A percentile compares a stretch with the other conserved stretches of the same genome.
Conservation (phyloP, 1,140 invertebrate genomes). For the Drosophila sechellia region DNA sequence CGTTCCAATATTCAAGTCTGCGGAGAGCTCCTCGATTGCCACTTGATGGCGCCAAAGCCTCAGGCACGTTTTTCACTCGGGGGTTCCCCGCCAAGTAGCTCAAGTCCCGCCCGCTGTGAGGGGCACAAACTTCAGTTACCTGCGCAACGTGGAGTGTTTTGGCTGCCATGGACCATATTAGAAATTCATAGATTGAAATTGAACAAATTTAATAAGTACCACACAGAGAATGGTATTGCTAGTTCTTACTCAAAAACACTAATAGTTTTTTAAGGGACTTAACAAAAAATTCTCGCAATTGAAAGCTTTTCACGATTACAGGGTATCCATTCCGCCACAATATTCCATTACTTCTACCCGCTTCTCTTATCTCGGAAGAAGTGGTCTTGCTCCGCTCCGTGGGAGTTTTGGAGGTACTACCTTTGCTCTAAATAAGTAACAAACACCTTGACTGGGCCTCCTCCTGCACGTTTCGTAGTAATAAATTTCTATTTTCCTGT, state of each 20-base stretch:
- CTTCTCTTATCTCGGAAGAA: conserved; percentile 13
- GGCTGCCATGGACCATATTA: background rate
- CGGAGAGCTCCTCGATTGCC: conserved; percentile 45
- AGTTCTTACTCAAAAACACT: too few species aligned
- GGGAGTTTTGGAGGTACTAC: conserved; percentile 29
- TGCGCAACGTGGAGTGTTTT: background rate
- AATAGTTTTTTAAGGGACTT: too few species aligned
- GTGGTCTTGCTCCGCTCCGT: background rate
- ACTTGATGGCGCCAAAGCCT: conserved; percentile 51
- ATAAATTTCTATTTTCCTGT: conserved; percentile 76
- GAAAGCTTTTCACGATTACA: background rate
- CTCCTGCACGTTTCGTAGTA: conserved; percentile 48
- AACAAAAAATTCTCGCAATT: too few species aligned
- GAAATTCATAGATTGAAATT: too few species aligned
- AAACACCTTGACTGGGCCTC: conserved; percentile 61
- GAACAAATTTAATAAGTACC: too few species aligned
- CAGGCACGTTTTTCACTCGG: conserved; percentile 53
- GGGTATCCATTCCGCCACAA: background rate
- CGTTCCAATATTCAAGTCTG: conserved; percentile 19
- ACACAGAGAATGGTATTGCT: too few species aligned
- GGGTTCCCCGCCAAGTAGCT: conserved; percentile 52
- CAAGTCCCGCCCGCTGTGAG: conserved; percentile 24
- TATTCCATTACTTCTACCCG: background rate
- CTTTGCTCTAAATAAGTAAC: conserved; percentile 68
- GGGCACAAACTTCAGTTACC: conserved; percentile 16